Evolutionary conservation across 2,888 invertebrate genomes (phyloP), one percentile per base, ranked within the genome.

Genomic region (Panopea generosa): DNA sequence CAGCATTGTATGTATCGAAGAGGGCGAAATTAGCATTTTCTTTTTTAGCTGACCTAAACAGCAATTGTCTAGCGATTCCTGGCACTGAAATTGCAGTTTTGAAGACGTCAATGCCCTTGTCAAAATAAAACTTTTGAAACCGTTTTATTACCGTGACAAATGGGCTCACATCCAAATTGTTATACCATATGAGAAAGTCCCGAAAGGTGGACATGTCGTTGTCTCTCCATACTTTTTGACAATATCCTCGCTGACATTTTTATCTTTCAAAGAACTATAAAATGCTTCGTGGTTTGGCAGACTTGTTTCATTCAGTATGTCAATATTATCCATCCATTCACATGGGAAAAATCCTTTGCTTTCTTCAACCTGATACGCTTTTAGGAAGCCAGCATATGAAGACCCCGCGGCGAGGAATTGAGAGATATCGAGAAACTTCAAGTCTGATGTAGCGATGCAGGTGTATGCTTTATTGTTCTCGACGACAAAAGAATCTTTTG

Each of bases 141-240:
- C 62, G 55, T 14, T 65, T 47, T 7, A 83, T 65, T 9, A 81
- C 86, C 16, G 52, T 61, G 20, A 83, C 67, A 50, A 84, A 81
- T 7, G 82, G 78, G 2, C 38, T 59, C 3, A 78, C 75, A 33
- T 80, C 84, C 22, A 72, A 47, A 61, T 81, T 81, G 56, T 83
- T 84, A 40, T 84, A 84, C 76, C 82, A 86, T 0, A 65, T 68
- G 0, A 86, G 69, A 59, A 83, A 86, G 40, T 86, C 83, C 18
- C 50, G 18, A 49, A 83, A 73, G 0, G 72, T 77, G 0, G 20
- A 56, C 82, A 84, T 84, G 3, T 61, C 14, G 16, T 65, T 38
- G 18, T 78, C 47, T 9, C 49, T 40, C 83, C 84, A 84, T 2
- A 84, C 61, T 9, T 50, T 26, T 26, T 68, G 68, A 27, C 72